Evolutionary conservation across 2,113 vertebrate species (phyloP).

Genomic region (Hydrolagus affinis): DNA sequence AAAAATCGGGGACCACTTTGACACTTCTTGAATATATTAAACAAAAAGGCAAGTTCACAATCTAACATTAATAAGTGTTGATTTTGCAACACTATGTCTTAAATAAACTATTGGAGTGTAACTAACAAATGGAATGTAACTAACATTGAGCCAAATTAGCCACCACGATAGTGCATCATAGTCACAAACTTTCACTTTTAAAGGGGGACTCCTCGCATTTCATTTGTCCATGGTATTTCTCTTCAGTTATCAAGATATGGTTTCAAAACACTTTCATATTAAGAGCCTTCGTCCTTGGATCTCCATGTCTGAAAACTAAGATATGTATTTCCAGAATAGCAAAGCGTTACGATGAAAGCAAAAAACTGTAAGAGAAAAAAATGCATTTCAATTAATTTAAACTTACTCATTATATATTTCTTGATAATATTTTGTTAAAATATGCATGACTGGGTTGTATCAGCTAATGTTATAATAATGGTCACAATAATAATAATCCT

Average conservation of each 20-base stretch:
- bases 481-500: no score
- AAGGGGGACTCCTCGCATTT: not conserved
- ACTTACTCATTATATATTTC: not conserved
- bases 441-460: no score
- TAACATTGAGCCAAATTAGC: slow-evolving; percentile 1
- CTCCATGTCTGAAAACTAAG: slow-evolving; percentile 76
- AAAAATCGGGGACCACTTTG: not conserved
- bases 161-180: not conserved
- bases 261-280: slow-evolving; percentile 4
- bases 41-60: not conserved
- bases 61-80: not conserved
- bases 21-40: no score
- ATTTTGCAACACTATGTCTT: not conserved
- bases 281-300: slow-evolving; percentile 51
- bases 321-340: slow-evolving; percentile 72
- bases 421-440: not conserved
- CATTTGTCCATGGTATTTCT: not conserved
- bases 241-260: not conserved
- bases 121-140: not conserved
- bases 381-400: slow-evolving; percentile 1
- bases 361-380: slow-evolving; percentile 66
- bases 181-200: not conserved
- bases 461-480: no score
- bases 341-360: slow-evolving; percentile 74
- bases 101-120: not conserved